Conservation (phyloP, 53 echinoderm and acorn worm species). For the Holothuria scabra region DNA sequence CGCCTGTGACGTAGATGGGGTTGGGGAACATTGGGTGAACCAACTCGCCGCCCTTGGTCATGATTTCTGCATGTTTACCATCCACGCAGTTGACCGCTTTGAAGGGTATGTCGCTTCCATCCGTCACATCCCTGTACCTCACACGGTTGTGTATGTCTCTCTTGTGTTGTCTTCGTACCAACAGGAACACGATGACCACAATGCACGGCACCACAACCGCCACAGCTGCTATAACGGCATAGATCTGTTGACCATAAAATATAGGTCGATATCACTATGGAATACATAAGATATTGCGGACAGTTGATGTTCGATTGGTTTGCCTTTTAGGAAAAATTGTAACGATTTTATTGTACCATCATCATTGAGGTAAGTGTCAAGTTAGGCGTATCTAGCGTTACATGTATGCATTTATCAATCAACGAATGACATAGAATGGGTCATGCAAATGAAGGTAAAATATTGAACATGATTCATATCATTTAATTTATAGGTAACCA, state of each 20-base stretch:
- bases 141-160: constrained; percentile 47
- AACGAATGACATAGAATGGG: no score
- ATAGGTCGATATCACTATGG: not conserved
- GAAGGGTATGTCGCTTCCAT: constrained; percentile 72
- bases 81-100: constrained; percentile 78
- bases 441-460: no score
- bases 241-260: not conserved
- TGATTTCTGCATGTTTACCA: constrained; percentile 54
- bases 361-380: no score
- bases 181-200: not conserved
- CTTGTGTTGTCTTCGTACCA: constrained; percentile 22
- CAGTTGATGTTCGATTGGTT: no score
- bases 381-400: no score
- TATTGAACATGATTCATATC: no score
- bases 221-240: not conserved
- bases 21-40: constrained; percentile 77
- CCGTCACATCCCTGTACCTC: constrained; percentile 64
- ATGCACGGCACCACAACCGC: constrained; percentile 3
- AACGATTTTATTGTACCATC: no score
- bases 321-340: no score
- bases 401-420: no score
- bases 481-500: no score
- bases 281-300: no score
- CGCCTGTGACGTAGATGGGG: constrained; percentile 63
- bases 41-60: constrained; percentile 59